Conservation (phyloP, 2,113 vertebrate genomes). For the Hyperoodon ampullatus region DNA sequence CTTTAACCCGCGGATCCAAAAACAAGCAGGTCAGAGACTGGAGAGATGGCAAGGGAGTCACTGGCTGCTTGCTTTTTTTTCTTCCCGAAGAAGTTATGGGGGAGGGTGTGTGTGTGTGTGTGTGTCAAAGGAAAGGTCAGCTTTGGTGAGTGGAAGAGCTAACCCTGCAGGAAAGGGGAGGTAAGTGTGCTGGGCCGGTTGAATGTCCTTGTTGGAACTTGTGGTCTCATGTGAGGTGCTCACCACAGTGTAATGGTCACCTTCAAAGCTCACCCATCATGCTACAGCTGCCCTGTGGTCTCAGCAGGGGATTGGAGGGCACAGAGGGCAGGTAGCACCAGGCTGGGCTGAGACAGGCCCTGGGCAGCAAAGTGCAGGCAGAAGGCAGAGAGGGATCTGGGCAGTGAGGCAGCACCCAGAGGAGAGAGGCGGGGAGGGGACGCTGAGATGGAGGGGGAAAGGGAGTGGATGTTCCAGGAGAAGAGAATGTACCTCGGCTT, state of each 20-base stretch:
- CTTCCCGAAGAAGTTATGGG: rapidly evolving
- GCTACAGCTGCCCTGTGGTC: background rate
- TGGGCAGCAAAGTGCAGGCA: background rate
- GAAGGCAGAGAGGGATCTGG: background rate
- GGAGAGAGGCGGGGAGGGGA: background rate
- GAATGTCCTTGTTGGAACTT: background rate
- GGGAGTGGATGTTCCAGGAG: background rate
- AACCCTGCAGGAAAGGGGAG: background rate
- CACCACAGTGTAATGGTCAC: background rate
- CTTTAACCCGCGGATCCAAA: background rate
- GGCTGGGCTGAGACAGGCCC: too few relatives aligned
- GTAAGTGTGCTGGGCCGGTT: background rate
- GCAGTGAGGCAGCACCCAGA: background rate
- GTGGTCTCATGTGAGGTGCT: background rate
- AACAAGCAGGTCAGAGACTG: background rate
- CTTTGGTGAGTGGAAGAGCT: too few relatives aligned
- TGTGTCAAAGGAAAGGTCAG: too few relatives aligned
- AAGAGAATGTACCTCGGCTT: background rate
- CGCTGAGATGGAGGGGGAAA: background rate
- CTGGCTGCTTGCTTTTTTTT: background rate
- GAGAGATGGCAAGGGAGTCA: rapidly evolving
- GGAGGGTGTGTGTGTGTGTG: background rate
- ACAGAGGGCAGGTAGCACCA: background rate
- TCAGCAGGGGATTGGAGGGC: background rate
- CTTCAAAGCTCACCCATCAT: background rate